Evolutionary conservation across 37 sponge, comb jelly and placozoan genomes (phyloP), one percentile per base, ranked within the genome.

Genomic region (Diacarnus erythraeanus): DNA sequence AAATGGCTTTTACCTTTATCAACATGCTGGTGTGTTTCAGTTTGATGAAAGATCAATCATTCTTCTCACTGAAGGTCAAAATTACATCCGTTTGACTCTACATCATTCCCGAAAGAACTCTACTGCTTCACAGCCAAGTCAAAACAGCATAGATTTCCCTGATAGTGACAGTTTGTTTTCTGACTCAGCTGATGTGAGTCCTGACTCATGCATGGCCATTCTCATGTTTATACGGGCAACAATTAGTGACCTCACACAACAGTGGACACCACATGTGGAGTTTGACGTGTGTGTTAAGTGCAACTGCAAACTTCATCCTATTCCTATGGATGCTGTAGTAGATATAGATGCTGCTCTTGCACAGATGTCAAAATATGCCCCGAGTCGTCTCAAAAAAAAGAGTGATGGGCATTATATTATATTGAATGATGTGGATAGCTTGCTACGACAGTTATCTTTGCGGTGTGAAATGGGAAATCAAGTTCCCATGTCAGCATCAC

Each of bases 201-300:
- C 78, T 2, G 91, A 91, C 42, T 31, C 47, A 25, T 86, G 87
- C 71, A 69, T 91, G 84, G 72, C 85, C 29, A 61, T 77, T 25
- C 69, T 87, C 27, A 87, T 92, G 92, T 92, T 92, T 51, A 21
- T 87, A n/a, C 78, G 76, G 58, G 81, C 92, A 3, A 66, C 91
- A 12, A 47, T 86, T 15, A 79, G 43, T 43, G 87, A 91, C 80
- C 71, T 91, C 38, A 74, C 77, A 9, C 86, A 77, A 3, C 83
- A 85, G 61, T 90, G 86, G 86, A 77, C 77, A 23, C 82, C 91
- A 18, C 81, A 84, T 30, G 4, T 90, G 17, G 75, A 73, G 66
- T 90, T 43, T 77, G 82, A 85, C 69, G 68, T 90, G 25, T 86
- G 86, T 37, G 69, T 86, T 25, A 38, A 59, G 44, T 86, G 86